Evolutionary conservation across 2,113 vertebrate species (phyloP).

Genomic region (Rhinoderma darwinii): DNA sequence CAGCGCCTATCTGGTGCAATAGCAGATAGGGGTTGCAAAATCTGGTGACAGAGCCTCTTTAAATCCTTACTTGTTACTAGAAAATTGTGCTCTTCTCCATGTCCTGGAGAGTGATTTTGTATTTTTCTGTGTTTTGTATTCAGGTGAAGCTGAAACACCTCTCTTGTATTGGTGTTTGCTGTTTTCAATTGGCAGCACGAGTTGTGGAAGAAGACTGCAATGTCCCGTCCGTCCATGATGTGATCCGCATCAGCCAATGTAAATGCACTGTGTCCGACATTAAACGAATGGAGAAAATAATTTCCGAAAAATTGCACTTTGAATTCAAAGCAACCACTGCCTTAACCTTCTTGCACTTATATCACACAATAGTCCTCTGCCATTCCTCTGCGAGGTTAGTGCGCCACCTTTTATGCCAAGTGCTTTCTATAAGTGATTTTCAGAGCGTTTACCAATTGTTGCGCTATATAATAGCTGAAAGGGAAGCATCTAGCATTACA

Average conservation of each 20-base stretch:
- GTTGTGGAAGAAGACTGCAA: slow-evolving; percentile 88
- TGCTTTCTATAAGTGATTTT: no score
- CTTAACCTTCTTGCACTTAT: slow-evolving; percentile 97
- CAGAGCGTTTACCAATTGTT: no score
- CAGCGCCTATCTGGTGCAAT: no score
- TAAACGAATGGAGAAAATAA: slow-evolving; percentile 93
- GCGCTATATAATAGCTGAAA: no score
- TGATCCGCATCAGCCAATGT: slow-evolving; percentile 96
- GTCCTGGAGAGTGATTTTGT: no score
- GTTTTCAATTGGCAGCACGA: slow-evolving; percentile 88
- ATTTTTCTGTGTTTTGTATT: slow-evolving; percentile 18
- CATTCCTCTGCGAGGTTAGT: slow-evolving; percentile 88
- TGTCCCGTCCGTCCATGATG: slow-evolving; percentile 83
- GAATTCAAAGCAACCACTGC: slow-evolving; percentile 94
- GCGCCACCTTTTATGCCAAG: no score
- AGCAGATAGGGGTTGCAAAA: no score
- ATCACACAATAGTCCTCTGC: slow-evolving; percentile 83
- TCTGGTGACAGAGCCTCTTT: no score
- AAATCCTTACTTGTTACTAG: not conserved
- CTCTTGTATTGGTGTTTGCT: slow-evolving; percentile 93
- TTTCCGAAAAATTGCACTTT: slow-evolving; percentile 92
- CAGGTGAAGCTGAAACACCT: slow-evolving; percentile 95
- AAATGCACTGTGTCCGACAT: slow-evolving; percentile 95
- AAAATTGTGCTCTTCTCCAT: not conserved
- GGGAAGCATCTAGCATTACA: no score